A percentile compares a stretch with the other conserved stretches of the same genome.
Evolutionary conservation across 2,797 vertebrate species (phyloP).

Genomic region (Melanotaenia parkinsoni): DNA sequence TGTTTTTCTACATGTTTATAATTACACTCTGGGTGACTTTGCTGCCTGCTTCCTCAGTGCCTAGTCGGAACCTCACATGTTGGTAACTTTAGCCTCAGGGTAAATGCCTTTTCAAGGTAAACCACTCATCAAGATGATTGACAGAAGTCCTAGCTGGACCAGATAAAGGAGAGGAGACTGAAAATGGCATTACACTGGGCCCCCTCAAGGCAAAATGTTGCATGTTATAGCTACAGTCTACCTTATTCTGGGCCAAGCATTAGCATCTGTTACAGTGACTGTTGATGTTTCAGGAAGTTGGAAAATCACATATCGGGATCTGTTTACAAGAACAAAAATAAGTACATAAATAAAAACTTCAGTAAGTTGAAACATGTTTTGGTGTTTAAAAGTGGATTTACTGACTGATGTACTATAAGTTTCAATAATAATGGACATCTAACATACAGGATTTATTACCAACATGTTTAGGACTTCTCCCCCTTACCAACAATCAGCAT

Average conservation of each 20-base stretch:
- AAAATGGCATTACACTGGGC: background rate
- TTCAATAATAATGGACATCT: background rate
- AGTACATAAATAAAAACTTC: background rate
- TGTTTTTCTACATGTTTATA: slow-evolving; percentile 6
- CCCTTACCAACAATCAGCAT: background rate
- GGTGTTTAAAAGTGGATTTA: background rate
- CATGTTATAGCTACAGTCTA: slow-evolving; percentile 24
- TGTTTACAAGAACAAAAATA: background rate
- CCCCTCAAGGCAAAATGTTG: slow-evolving; percentile 23
- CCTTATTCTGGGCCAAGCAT: slow-evolving; percentile 12
- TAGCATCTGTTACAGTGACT: background rate
- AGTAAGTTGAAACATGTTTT: too few relatives aligned
- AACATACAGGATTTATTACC: background rate
- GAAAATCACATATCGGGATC: background rate
- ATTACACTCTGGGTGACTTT: slow-evolving; percentile 14
- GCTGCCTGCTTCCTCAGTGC: background rate
- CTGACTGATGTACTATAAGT: background rate
- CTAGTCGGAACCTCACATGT: background rate
- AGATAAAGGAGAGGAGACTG: slow-evolving; percentile 13
- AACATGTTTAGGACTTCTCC: background rate
- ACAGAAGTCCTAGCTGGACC: slow-evolving; percentile 37
- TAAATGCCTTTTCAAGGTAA: slow-evolving; percentile 35
- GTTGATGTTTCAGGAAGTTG: background rate
- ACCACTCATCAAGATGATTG: slow-evolving; percentile 48
- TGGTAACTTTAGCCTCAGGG: slow-evolving; percentile 33